Percentiles rank a stretch among this genome's conserved stretches.
phyloP scores from a whole-genome alignment of 2,113 vertebrate species.

The Colinus virginianus region DNA sequence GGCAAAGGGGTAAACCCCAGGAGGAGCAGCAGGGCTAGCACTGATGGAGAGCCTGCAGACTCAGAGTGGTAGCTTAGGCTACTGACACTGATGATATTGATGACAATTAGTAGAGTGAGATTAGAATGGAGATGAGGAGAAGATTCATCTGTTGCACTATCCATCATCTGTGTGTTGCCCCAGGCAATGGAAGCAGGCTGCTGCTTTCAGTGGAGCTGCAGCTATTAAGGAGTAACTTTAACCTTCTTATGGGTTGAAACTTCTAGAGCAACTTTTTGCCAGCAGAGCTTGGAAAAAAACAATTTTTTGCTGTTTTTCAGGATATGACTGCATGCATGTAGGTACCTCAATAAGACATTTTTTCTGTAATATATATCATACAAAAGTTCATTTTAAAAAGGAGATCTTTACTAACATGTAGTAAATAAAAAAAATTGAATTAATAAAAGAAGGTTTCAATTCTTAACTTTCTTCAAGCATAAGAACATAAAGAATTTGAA shows the following conservation, averaged over 20 bases:
- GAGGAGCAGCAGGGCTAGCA: constrained; percentile 1
- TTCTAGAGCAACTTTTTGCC: not conserved
- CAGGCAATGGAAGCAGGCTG: constrained; percentile 61
- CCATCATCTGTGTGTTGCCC: constrained; percentile 69
- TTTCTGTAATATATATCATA: not conserved
- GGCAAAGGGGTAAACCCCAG: constrained; percentile 29
- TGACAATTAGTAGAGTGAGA: constrained; percentile 69
- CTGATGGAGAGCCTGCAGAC: constrained; percentile 3
- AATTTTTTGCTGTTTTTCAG: not conserved
- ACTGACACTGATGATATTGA: constrained; percentile 64
- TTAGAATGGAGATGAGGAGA: constrained; percentile 67
- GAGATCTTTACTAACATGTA: not conserved
- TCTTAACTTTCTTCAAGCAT: not conserved
- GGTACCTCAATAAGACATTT: not conserved
- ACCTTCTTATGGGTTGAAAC: not conserved
- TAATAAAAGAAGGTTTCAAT: not conserved
- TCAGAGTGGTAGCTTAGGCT: constrained; percentile 2
- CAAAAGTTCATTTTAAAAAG: not conserved
- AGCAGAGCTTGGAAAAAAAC: not conserved
- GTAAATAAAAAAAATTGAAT: not conserved
- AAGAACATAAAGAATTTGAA: not conserved
- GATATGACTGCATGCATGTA: not conserved
- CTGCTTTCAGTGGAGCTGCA: constrained; percentile 16
- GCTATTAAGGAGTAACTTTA: not conserved
- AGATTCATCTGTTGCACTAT: constrained; percentile 69